Base-by-base conservation (phyloP, 2,888 invertebrate genomes). In the Empis stercorea region DNA sequence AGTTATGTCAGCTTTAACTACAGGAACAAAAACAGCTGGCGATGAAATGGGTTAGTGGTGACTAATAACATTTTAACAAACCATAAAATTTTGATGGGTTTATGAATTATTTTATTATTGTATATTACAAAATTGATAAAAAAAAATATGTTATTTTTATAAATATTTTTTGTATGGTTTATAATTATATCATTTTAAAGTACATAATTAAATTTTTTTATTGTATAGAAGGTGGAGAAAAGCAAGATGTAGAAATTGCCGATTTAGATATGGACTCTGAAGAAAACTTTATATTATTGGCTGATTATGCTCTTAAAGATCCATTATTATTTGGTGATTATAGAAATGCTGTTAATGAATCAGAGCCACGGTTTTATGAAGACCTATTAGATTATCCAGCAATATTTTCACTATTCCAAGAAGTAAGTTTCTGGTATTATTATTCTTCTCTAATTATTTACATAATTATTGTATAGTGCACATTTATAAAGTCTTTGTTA, bases 311-410 rank as follows among this genome's bases (percentile, higher is more conserved):
- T 0, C 71, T 88, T 57, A 73, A 87, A 13, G 84, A 93, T 67
- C 94, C 94, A 0, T 60, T 91, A 43, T 71, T 94, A 0, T 94
- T 84, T 61, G 93, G 93, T 0, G 93, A 94, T 62, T 93, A 85
- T 59, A 75, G 91, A 40, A 92, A 91, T 59, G 86, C 91, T 0
- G 71, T 85, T 27, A 84, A 85, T 53, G 87, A 88, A 59, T 79
- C 79, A 0, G 88, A 88, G 55, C 73, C 79, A 0, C 73, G 93
- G 48, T 79, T 80, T 55, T 94, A 94, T 59, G 93, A 94, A 61
- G 93, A 94, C 63, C 71, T 94, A 13, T 71, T 91, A 9, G 92
- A 94, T 63, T 94, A 89, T 61, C 85, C 89, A 57, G 88, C 91
- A 0, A 80, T 89, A n/a, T 87, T 81, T 62, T 84, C 80, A 55